Evolutionary conservation across 1,140 invertebrate species (phyloP), one percentile per base, ranked within the genome.

Genomic region (Zaprionus kolodkinae): DNA sequence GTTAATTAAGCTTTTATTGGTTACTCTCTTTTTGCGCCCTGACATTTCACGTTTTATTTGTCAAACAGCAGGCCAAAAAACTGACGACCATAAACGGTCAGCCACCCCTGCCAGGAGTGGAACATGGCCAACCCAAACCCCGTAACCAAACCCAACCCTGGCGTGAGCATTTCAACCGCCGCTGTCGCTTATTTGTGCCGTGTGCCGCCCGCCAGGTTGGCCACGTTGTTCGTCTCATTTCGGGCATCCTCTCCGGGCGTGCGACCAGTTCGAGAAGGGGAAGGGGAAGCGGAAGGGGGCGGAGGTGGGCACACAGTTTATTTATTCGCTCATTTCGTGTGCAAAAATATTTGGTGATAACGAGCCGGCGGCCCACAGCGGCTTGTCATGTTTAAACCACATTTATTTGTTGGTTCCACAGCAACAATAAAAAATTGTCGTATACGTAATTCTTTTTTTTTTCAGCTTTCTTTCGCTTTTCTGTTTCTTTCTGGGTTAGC

Each of bases 1-100:
- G 85, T 89, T 89, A 89, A 89, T 89, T 89, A 89, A 89, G 86
- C 86, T 89, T 89, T 89, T 89, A 89, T 89, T 89, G 85, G 85
- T 79, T 79, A 85, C 81, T 89, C 85, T 81, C 84, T 90, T 85
- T 81, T 67, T 75, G 78, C 76, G 78, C 50, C 61, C 74, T 81
- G 81, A 78, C 85, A 85, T 90, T 88, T 88, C 81, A 85, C 81
- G 85, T 88, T 88, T 88, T 89, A 89, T 89, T 89, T 89, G 85
- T 81, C 81, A 88, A 88, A 78, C 84, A 88, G 67, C 40, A 78
- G 79, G 56, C 40, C 71, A 83, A 83, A 88, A 84, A 88, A 81
- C 69, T 89, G 85, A 85, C 76, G 81, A 79, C 86, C 86, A 89
- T 90, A 89, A 89, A 89, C 76, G 81, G 69, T 65, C 66, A 76